Evolutionary conservation across 2,113 vertebrate genomes (phyloP), one percentile per base, ranked within the genome.

Genomic region (Campylomormyrus numenius): DNA sequence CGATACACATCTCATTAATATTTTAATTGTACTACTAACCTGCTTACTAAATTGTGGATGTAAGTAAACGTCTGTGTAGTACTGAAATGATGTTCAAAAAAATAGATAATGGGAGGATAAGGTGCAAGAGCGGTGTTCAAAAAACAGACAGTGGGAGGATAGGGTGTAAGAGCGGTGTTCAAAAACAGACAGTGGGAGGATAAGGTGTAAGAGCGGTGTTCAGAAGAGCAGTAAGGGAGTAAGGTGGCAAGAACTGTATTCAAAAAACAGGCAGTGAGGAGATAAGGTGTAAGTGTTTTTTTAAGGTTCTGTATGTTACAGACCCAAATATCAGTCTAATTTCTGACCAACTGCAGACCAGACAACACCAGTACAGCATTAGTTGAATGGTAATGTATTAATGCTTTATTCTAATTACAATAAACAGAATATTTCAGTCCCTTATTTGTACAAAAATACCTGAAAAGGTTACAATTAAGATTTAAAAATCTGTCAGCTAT

Each of bases 401-500:
- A 97, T 97, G 95, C 97, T 99, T 98, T 98, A 98, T 98, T 98
- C 97, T 97, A 98, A 95, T 96, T 96, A 97, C 97, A 98, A 97
- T 97, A 97, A 98, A 98, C 96, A 98, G 96, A 98, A 97, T 97
- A 96, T 94, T 97, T 97, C 98, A 97, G 96, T 97, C 97, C 97
- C 97, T 98, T 97, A 96, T 97, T 97, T 97, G 96, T 99, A 99
- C 97, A 99, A 99, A 99, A 98, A 98, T 98, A 99, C 97, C 97
- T 97, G 96, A 98, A 98, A 95, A 96, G 96, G 97, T 97, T 97
- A 98, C 97, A 98, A 96, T 97, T 97, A 97, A 93, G 95, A 96
- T 96, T 97, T 96, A 97, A 96, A 96, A 97, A 97, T 96, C 95
- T 94, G 96, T 96, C 96, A 97, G 95, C 96, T 97, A 97, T 97